A percentile compares a stretch with the other conserved stretches of the same genome.
phyloP scores from a whole-genome alignment of 2,797 vertebrate species.

The Petrocephalus schoutedeni region DNA sequence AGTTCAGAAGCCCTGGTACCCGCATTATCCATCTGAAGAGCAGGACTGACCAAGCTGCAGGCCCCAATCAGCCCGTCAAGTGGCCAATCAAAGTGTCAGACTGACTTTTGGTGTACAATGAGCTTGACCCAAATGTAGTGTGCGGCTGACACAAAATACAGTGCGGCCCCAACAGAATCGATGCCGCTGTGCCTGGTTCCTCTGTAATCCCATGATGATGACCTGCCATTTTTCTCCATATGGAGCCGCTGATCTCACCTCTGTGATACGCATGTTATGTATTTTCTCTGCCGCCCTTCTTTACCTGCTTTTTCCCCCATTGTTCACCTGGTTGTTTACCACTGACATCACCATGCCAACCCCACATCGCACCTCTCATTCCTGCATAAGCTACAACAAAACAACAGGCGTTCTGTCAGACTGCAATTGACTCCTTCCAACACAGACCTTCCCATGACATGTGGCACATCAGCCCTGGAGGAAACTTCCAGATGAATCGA shows the following conservation, averaged over 20 bases:
- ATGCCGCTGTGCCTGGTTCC: background rate
- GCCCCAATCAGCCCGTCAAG: background rate
- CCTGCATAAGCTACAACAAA: background rate
- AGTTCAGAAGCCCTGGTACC: background rate
- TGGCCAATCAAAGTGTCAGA: background rate
- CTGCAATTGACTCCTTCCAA: background rate
- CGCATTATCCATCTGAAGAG: background rate
- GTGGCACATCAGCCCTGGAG: background rate
- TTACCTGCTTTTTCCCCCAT: background rate
- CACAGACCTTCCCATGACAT: background rate
- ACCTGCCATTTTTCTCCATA: background rate
- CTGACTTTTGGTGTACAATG: background rate
- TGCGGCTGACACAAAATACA: background rate
- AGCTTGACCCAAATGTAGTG: background rate
- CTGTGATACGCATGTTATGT: background rate
- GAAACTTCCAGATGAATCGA: slow-evolving; percentile 16
- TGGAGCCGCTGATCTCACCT: background rate
- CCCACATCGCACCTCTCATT: background rate
- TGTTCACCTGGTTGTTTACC: background rate
- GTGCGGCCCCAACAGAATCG: background rate
- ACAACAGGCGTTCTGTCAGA: background rate
- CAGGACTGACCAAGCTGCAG: background rate
- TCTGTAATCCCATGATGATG: background rate
- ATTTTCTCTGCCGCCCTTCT: background rate
- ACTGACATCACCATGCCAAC: background rate